phyloP scores from a whole-genome alignment of 2,888 invertebrate species.

The Nomada ferruginata region DNA sequence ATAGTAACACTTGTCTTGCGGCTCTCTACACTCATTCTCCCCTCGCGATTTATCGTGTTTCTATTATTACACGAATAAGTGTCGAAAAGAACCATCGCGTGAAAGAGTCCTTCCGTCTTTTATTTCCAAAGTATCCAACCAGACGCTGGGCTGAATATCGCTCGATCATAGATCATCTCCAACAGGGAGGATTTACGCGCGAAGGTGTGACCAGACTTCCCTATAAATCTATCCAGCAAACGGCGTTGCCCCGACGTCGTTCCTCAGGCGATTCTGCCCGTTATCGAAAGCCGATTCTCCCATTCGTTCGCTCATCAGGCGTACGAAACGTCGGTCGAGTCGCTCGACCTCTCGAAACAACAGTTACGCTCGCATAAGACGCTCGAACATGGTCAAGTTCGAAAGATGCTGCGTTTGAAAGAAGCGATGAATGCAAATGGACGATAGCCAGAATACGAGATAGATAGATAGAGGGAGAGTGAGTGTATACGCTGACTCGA shows the following conservation, averaged over 20 bases:
- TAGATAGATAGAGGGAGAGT: neutral
- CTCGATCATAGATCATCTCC: slow-evolving; percentile 26
- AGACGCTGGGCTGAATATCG: slow-evolving; percentile 39
- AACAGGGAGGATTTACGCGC: slow-evolving; percentile 41
- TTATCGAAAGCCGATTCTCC: slow-evolving; percentile 40
- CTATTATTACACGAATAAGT: slow-evolving; percentile 34
- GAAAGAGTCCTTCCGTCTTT: neutral
- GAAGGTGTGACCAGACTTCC: slow-evolving; percentile 53
- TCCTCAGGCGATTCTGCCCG: slow-evolving; percentile 53
- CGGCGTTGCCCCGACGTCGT: slow-evolving; percentile 6
- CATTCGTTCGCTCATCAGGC: slow-evolving; percentile 33
- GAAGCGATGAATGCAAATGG: slow-evolving; percentile 57
- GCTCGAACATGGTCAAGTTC: neutral
- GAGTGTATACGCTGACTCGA: neutral
- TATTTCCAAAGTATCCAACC: slow-evolving; percentile 6
- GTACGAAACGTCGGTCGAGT: slow-evolving; percentile 1
- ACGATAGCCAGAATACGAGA: slow-evolving; percentile 5
- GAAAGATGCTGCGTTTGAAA: slow-evolving; percentile 7
- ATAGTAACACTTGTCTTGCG: slow-evolving; percentile 19
- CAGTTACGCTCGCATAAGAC: slow-evolving; percentile 22
- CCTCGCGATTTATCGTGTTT: slow-evolving; percentile 37
- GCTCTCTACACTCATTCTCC: slow-evolving; percentile 26
- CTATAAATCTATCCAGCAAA: slow-evolving; percentile 52
- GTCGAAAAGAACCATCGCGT: neutral
- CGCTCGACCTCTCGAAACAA: slow-evolving; percentile 31